Evolutionary conservation across 1,140 invertebrate genomes (phyloP), one percentile per base, ranked within the genome.

Genomic region (Bombus breviceps): DNA sequence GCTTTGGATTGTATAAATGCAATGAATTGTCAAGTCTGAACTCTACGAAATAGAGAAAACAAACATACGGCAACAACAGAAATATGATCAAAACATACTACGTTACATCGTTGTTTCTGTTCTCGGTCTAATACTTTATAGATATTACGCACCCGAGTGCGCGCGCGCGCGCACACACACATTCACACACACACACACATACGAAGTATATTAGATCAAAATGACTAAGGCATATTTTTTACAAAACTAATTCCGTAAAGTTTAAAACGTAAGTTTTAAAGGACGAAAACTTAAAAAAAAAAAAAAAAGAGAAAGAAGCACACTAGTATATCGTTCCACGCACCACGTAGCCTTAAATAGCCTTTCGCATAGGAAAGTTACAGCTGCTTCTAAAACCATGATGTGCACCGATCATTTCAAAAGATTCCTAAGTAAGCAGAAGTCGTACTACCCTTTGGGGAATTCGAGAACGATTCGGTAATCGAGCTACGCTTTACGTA

Each of bases 161-260:
- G 22, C 68, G 59, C 83, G 57, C 64, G 15, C 15, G 32, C 32
- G 9, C 32, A 4, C 4, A 37, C 13, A 34, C 13, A 57, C 64
- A 34, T 3, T 34, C n/a, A 34, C 32, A 3, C 3, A 37, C 12
- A 32, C 12, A 9, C 9, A 37, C 32, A 22, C 10, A 69, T 22
- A 28, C 10, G 72, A 86, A 88, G 80, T 86, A 80, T 81, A 83
- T 83, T 90, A 87, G 68, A 80, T 77, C 89, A 79, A 86, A 89
- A 78, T 91, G 83, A 93, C 89, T 90, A 92, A 86, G 89, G 83
- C 88, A 92, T 94, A 93, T 94, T 94, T 95, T 95, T 92, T 94
- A 93, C 89, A 91, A 88, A 89, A 90, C 86, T 85, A 89, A 89
- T 92, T 64, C 85, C 87, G 86, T 53, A 8, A 53, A 22, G 5